Percentiles rank a stretch among this genome's conserved stretches.
phyloP scores from a whole-genome alignment of 2,113 vertebrate species.

The Podocnemis expansa region DNA sequence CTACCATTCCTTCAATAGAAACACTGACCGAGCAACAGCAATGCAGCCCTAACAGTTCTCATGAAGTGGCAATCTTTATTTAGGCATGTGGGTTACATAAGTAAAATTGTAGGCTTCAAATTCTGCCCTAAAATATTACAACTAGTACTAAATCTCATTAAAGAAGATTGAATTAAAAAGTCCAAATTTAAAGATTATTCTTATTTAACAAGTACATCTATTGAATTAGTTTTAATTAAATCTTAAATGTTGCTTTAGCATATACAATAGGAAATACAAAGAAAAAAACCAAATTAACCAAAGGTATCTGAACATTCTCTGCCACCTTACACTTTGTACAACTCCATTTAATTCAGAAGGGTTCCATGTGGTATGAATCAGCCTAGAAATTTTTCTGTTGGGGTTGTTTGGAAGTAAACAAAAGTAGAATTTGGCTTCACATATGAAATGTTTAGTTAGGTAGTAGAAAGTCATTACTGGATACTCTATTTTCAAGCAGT shows the following conservation, averaged over 20 bases:
- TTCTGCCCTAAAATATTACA: background rate
- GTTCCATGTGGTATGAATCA: background rate
- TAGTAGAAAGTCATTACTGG: background rate
- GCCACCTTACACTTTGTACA: background rate
- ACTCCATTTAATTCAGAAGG: background rate
- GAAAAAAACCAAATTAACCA: background rate
- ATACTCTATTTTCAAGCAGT: background rate
- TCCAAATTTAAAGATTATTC: background rate
- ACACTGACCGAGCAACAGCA: no score
- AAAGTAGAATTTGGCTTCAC: background rate
- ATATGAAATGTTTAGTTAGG: background rate
- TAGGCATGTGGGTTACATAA: no score
- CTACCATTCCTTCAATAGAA: no score
- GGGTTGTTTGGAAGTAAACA: background rate
- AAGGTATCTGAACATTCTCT: background rate
- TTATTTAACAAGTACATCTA: background rate
- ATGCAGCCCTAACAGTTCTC: no score
- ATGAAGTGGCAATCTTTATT: no score
- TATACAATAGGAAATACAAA: background rate
- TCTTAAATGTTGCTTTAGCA: background rate
- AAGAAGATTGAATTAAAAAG: background rate
- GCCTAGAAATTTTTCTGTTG: background rate
- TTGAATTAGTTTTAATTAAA: background rate
- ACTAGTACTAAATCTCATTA: background rate
- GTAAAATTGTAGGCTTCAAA: background rate